phyloP scores from a whole-genome alignment of 2,797 vertebrate species.

The Argyrosomus regius region DNA sequence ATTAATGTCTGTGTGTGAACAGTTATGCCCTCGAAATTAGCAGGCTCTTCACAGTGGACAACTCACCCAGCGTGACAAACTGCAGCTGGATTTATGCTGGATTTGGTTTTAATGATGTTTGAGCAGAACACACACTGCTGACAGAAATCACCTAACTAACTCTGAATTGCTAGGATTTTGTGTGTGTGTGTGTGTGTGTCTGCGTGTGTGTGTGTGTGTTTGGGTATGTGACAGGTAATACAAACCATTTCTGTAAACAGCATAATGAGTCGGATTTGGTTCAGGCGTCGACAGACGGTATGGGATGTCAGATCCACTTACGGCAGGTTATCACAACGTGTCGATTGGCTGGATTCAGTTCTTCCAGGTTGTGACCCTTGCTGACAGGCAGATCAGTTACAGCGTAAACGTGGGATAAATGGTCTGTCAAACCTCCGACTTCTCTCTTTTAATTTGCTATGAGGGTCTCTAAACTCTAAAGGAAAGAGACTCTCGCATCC shows the following conservation, averaged over 20 bases:
- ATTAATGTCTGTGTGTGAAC: conserved; percentile 23
- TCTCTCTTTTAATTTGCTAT: conserved; percentile 54
- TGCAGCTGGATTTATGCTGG: conserved; percentile 66
- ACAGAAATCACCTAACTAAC: conserved; percentile 55
- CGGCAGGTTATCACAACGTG: conserved; percentile 54
- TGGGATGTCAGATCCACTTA: conserved; percentile 73
- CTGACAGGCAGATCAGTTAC: conserved; percentile 74
- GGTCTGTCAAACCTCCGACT: conserved; percentile 41
- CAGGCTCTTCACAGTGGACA: conserved; percentile 49
- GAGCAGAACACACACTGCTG: conserved; percentile 52
- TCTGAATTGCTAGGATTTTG: conserved; percentile 15
- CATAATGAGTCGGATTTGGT: conserved; percentile 64
- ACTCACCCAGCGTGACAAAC: conserved; percentile 54
- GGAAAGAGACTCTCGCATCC: conserved; percentile 15
- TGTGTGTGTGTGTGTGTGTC: not conserved
- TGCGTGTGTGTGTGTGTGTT: conserved; percentile 4
- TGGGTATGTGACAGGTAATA: conserved; percentile 59
- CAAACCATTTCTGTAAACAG: conserved; percentile 73
- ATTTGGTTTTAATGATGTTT: conserved; percentile 71
- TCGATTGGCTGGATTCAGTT: conserved; percentile 66
- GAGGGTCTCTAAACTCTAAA: conserved; percentile 26
- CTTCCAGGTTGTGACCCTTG: conserved; percentile 73
- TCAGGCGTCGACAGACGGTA: conserved; percentile 55
- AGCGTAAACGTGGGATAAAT: conserved; percentile 56
- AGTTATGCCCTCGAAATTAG: conserved; percentile 51